Conservation (phyloP, 2,888 invertebrate genomes). For the Eucera pruinosa region DNA sequence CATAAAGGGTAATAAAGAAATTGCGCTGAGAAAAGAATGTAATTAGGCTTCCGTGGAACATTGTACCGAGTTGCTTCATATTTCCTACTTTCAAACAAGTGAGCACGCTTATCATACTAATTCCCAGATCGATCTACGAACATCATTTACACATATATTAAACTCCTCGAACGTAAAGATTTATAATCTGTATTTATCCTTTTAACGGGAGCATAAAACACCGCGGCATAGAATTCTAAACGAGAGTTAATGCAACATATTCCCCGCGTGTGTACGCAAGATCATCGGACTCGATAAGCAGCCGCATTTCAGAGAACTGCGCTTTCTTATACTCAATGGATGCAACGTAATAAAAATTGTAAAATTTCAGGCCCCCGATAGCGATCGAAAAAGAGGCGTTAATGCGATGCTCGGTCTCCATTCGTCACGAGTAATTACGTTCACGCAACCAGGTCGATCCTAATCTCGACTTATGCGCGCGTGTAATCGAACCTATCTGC, state of each 20-base stretch:
- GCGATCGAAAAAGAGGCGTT: slow-evolving; percentile 38
- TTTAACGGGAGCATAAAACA: slow-evolving; percentile 3
- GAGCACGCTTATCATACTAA: neutral
- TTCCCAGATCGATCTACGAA: neutral
- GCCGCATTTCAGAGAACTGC: neutral
- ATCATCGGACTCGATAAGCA: slow-evolving; percentile 16
- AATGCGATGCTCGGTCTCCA: slow-evolving; percentile 46
- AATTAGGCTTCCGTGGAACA: neutral
- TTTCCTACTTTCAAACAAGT: slow-evolving; percentile 14
- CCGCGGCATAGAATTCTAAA: neutral
- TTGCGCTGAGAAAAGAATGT: neutral
- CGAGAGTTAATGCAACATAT: slow-evolving; percentile 33
- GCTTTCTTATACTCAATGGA: neutral
- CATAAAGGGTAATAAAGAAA: slow-evolving; percentile 16
- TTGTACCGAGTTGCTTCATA: neutral
- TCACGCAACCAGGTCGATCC: slow-evolving; percentile 54
- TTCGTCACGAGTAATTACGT: slow-evolving; percentile 62
- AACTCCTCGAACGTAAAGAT: slow-evolving; percentile 16
- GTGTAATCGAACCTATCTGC: slow-evolving; percentile 45
- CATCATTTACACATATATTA: slow-evolving; percentile 2
- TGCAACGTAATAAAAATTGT: slow-evolving; percentile 27
- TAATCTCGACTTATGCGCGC: slow-evolving; percentile 25
- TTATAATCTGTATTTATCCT: slow-evolving; percentile 19
- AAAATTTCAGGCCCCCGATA: slow-evolving; percentile 32
- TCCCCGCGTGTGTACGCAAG: neutral